These are phyloP conservation scores for Heterohyrax brucei DNA, from an alignment of 2,797 vertebrate species.

Conservation along the genomic window DNA sequence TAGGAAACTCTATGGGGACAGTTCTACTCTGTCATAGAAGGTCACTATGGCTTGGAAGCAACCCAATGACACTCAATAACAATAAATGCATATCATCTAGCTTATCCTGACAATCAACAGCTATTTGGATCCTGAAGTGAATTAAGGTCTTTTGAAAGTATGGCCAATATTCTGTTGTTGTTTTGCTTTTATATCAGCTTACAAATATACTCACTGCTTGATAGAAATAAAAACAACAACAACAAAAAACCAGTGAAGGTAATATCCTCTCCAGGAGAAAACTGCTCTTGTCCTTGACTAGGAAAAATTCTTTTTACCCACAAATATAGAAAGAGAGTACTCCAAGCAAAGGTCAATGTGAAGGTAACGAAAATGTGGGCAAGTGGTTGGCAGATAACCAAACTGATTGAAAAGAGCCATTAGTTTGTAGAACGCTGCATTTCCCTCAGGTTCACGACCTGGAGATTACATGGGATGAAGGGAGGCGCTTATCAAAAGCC, in stretches of 20 bases:
- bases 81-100: neutral
- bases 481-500: constrained; percentile 58
- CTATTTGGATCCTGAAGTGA: neutral
- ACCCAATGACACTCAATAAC: neutral
- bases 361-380: constrained; percentile 53
- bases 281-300: constrained; percentile 42
- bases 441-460: constrained; percentile 60
- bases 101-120: constrained; percentile 19
- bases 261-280: constrained; percentile 31
- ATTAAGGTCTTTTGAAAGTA: neutral
- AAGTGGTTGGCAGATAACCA: constrained; percentile 37
- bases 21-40: neutral
- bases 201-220: neutral
- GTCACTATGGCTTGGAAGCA: neutral
- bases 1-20: neutral
- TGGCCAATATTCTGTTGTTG: neutral
- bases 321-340: neutral
- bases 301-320: neutral
- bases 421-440: constrained; percentile 62
- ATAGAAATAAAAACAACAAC: constrained; percentile 25
- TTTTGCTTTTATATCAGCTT: neutral
- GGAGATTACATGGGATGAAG: constrained; percentile 64
- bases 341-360: constrained; percentile 44
- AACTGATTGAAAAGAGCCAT: constrained; percentile 41
- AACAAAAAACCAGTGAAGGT: neutral